Base-by-base conservation (phyloP, 92 coral and sea anemone species). In the Galaxea fascicularis region DNA sequence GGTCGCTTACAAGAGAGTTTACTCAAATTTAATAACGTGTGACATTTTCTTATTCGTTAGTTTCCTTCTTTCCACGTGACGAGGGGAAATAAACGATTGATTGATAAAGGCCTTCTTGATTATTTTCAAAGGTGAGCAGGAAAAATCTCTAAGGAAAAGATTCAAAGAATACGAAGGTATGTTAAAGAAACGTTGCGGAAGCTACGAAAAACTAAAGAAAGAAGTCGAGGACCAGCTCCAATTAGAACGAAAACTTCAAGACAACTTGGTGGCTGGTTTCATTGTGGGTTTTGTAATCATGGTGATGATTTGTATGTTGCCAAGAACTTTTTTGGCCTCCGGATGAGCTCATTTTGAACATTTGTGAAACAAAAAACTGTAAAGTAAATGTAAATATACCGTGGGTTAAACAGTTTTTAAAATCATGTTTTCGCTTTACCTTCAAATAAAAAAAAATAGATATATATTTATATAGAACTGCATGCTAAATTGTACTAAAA, bases 241-340 rank as follows among this genome's bases (percentile, higher is more conserved):
- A 26, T 16, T 68, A 17, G 65, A 79, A 16, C 75, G 66, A 57
- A 67, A 79, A 35, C 84, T 65, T 51, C 84, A 65, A 51, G 84
- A 79, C 15, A 79, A 79, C 84, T 49, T 79, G 63, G 21, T 79
- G 18, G 84, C 84, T 67, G 84, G 84, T 20, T 65, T 79, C 8
- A 67, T 79, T 20, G 84, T 79, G 75, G 84, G 84, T 28, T 79
- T 79, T 66, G 84, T 79, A 39, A 65, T 79, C 4, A 25, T 79
- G 66, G 75, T 79, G 51, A 30, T 79, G 64, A 79, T 79, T n/a
- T 65, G 65, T 26, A 30, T 79, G 84, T 6, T 79, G 46, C 84
- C 84, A 29, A 79, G 76, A 79, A 65, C 84, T 7, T 47, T 79
- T 0, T 31, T 79, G 15, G 65, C 76, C 1, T 66, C 84, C 8